These are phyloP conservation scores for Benitochromis conjunctus DNA, from an alignment of 2,113 vertebrate genomes.

Conservation along the genomic window DNA sequence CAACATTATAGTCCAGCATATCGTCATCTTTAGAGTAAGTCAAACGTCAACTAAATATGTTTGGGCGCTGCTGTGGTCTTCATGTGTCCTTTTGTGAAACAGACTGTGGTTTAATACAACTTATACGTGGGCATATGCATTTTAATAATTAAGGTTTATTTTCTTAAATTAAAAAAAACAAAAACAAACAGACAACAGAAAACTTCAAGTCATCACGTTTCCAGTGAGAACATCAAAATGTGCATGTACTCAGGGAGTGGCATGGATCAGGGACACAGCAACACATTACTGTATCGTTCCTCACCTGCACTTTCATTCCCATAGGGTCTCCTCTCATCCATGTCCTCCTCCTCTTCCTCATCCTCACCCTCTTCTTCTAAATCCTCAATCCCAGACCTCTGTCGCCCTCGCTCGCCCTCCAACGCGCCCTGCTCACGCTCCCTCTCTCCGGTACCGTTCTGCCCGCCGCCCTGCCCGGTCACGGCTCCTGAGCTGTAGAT, in stretches of 20 bases:
- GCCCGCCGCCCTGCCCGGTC: slow-evolving; percentile 33
- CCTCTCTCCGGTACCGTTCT: slow-evolving; percentile 51
- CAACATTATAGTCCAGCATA: too few species aligned
- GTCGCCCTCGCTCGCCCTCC: slow-evolving; percentile 54
- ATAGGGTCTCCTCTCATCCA: slow-evolving; percentile 70
- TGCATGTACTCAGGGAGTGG: neutral
- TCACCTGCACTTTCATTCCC: slow-evolving; percentile 74
- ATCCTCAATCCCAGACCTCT: slow-evolving; percentile 61
- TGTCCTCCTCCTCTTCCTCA: slow-evolving; percentile 73
- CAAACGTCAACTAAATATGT: neutral
- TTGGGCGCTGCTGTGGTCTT: fast-evolving
- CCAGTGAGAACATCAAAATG: neutral
- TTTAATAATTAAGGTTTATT: neutral
- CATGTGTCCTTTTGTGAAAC: neutral
- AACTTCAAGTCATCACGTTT: neutral
- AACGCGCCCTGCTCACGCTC: slow-evolving; percentile 47
- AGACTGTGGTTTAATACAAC: neutral
- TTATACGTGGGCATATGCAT: neutral
- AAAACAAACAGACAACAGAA: fast-evolving
- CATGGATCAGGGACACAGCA: neutral
- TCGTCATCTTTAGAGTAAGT: neutral
- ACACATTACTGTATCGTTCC: fast-evolving
- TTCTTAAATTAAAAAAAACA: neutral
- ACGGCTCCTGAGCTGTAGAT: slow-evolving; percentile 68
- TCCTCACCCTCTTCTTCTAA: slow-evolving; percentile 71